Evolutionary conservation across 2,797 vertebrate genomes (phyloP), one percentile per base, ranked within the genome.

Genomic region (Sarcophilus harrisii): DNA sequence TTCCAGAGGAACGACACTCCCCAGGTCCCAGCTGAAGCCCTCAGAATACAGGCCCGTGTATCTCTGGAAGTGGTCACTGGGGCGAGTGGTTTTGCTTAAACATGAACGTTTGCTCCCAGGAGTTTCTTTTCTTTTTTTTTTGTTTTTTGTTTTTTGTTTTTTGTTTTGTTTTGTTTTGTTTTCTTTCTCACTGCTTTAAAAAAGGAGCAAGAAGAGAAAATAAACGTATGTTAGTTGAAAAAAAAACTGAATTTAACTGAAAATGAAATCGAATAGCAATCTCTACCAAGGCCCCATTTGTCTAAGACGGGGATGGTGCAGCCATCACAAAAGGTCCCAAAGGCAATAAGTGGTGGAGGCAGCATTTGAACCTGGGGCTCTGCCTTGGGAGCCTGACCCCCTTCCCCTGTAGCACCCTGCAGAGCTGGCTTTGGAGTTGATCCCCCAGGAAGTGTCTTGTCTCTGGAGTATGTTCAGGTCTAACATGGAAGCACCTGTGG

Each of bases 21-120:
- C n/a, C 66, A n/a, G 13, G 62, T 73, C n/a, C 66, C 32, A 2
- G 66, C 66, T 73, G n/a, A 38, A 16, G 32, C 32, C 0, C 62
- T 18, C 60, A 6, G 4, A 3, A 66, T 16, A 5, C 62, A 66
- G 66, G 5, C n/a, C 18, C n/a, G 2, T 3, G 18, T n/a, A n/a
- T 0, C 6, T 38, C 66, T 73, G 66, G n/a, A 73, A 2, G 2
- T 2, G 16, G 16, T 16, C n/a, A 2, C 6, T 2, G n/a, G 0
- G n/a, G 66, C 4, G 0, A 38, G 0, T 21, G 16, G 16, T 21
- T 73, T 38, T 21, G 5, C n/a, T 21, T 38, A 73, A 38, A 38
- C 18, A 2, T 38, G 66, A 0, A 66, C 62, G 18, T 73, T 38
- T 38, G 16, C 38, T 73, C 38, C 18, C n/a, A 73, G 8, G 28